These are phyloP conservation scores for Crepidodera aurea DNA, from an alignment of 2,888 invertebrate genomes.

Conservation along the genomic window DNA sequence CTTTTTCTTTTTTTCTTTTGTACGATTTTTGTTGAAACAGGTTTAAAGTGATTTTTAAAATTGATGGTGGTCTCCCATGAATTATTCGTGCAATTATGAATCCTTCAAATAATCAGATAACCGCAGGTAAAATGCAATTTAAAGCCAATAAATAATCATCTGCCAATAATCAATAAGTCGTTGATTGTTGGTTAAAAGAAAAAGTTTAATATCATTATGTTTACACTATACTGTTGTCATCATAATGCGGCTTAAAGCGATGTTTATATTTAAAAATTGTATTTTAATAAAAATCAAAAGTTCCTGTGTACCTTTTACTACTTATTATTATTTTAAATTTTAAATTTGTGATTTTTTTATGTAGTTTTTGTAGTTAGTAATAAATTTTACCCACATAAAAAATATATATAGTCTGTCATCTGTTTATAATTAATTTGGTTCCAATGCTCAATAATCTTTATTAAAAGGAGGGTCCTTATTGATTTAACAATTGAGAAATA, in stretches of 20 bases:
- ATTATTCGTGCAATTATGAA: not conserved
- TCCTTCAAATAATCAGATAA: not conserved
- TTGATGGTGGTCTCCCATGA: not conserved
- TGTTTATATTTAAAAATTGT: not conserved
- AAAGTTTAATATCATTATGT: not conserved
- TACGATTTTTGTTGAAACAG: no score
- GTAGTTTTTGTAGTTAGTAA: no score
- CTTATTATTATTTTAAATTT: not conserved
- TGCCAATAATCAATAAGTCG: conserved; percentile 8
- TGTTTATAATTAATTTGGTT: no score
- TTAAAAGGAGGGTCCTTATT: no score
- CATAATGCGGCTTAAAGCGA: not conserved
- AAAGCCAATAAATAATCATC: conserved; percentile 7
- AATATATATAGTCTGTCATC: no score
- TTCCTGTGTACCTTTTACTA: conserved; percentile 21
- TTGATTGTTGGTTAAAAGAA: not conserved
- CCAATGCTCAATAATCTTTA: no score
- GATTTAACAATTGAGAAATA: no score
- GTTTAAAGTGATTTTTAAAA: not conserved
- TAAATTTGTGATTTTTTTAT: no score
- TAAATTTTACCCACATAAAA: no score
- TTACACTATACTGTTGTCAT: not conserved
- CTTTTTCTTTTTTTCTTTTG: no score
- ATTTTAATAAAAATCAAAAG: not conserved
- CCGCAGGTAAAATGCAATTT: not conserved